Base-by-base conservation (phyloP, 2,797 vertebrate species). In the Iguana delicatissima region DNA sequence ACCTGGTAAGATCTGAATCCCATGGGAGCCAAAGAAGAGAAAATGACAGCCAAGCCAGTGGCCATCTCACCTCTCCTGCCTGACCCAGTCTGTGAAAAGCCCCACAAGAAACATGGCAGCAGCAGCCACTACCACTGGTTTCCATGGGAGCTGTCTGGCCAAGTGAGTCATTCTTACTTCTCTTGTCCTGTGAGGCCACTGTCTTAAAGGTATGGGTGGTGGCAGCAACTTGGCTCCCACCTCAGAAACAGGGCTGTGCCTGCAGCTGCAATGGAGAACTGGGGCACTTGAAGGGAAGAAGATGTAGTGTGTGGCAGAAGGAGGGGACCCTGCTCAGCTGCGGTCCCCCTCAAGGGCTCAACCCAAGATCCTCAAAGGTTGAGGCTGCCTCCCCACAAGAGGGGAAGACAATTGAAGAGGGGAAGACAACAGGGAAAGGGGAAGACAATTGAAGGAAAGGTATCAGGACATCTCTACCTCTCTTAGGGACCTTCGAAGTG, bases 401-500 rank as follows among this genome's bases (percentile, higher is more conserved):
- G 42, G 42, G 42, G 42, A 46, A 46, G 42, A 46, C 42, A 46
- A 46, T 4, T 46, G 42, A 46, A 46, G 42, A 46, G 42, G 42
- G 42, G 80, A 57, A 82, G 55, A 22, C 26, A 24, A 20, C n/a
- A 14, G 35, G 22, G 52, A 35, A 8, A 14, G 69, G 10, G 2
- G 13, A 24, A 82, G 72, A 2, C 57, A 59, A 29, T 0, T 3
- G 0, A 38, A 10, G 64, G 18, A 10, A 16, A 69, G 52, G 46
- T 3, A 20, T 3, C 42, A 14, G 32, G 24, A 69, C 13, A n/a
- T 2, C 4, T 26, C 80, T 84, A 99, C 99, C 99, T 98, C 98
- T 97, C 92, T 98, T 99, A 90, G 97, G 98, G 82, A 99, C 96
- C 96, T 98, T 99, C 87, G 98, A 97, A 74, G 97, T 96, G 8